These are phyloP conservation scores for Sylvicola cinctus DNA, from an alignment of 2,888 invertebrate genomes.

Conservation along the genomic window DNA sequence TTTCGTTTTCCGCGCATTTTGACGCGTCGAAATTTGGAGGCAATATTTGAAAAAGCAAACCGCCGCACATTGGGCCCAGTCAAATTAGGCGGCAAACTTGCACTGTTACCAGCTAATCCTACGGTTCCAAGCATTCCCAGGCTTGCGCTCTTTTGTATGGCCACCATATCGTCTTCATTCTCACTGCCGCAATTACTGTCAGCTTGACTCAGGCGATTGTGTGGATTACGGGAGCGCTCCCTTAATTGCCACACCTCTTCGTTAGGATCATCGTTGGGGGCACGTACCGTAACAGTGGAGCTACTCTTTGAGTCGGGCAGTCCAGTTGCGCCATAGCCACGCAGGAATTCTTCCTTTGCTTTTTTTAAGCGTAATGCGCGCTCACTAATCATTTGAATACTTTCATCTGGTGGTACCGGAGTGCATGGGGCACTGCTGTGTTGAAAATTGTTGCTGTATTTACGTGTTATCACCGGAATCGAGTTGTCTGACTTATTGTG, in stretches of 20 bases:
- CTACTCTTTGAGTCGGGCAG: conserved; percentile 7
- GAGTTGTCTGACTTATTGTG: not conserved
- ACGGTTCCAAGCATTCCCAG: conserved; percentile 46
- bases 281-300: too few species aligned
- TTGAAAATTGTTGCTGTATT: not conserved
- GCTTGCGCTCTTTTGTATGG: conserved; percentile 49
- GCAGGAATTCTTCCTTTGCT: conserved; percentile 52
- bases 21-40: conserved; percentile 36
- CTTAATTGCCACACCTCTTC: conserved; percentile 7
- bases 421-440: not conserved
- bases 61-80: too few species aligned
- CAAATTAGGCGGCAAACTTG: too few species aligned
- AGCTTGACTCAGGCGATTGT: conserved; percentile 33
- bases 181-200: conserved; percentile 46
- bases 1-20: conserved; percentile 23
- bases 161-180: conserved; percentile 27
- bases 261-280: conserved; percentile 4
- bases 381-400: conserved; percentile 17
- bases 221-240: too few species aligned
- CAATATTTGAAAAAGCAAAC: conserved; percentile 32
- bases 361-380: conserved; percentile 39
- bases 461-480: not conserved
- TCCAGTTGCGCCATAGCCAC: conserved; percentile 10
- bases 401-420: conserved; percentile 6
- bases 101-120: conserved; percentile 8